These are phyloP conservation scores for Carduelis carduelis DNA, from an alignment of 2,797 vertebrate genomes.

Conservation along the genomic window DNA sequence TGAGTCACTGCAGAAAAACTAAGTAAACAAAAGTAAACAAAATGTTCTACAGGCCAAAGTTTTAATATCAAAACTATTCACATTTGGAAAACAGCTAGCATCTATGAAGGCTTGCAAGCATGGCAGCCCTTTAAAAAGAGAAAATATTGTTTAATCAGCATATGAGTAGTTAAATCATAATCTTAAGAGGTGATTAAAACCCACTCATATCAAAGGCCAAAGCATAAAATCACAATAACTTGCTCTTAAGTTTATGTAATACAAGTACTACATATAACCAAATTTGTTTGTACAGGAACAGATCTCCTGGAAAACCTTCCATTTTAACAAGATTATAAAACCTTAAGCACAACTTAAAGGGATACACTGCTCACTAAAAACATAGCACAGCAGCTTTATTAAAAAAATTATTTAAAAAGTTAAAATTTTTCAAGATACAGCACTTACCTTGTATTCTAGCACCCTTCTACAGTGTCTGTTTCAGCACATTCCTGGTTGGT, in stretches of 20 bases:
- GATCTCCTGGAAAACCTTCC: not conserved
- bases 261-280: not conserved
- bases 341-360: not conserved
- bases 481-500: conserved; percentile 49
- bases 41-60: not conserved
- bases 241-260: not conserved
- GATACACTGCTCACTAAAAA: not conserved
- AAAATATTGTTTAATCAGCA: not conserved
- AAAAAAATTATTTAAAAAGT: not conserved
- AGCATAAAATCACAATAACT: not conserved
- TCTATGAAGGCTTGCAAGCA: not conserved
- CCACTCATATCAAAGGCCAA: not conserved
- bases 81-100: not conserved
- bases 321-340: not conserved
- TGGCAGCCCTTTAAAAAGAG: not conserved
- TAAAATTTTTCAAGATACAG: not conserved
- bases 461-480: not conserved
- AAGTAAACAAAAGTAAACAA: not conserved
- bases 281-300: not conserved
- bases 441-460: conserved; percentile 29
- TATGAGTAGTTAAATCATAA: not conserved
- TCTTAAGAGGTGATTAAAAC: not conserved
- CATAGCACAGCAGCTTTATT: not conserved
- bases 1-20: not conserved
- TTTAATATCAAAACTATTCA: not conserved